Base-by-base conservation (phyloP, 30 jellyfish, hydroid and myxozoan species). In the Catostylus mosaicus region DNA sequence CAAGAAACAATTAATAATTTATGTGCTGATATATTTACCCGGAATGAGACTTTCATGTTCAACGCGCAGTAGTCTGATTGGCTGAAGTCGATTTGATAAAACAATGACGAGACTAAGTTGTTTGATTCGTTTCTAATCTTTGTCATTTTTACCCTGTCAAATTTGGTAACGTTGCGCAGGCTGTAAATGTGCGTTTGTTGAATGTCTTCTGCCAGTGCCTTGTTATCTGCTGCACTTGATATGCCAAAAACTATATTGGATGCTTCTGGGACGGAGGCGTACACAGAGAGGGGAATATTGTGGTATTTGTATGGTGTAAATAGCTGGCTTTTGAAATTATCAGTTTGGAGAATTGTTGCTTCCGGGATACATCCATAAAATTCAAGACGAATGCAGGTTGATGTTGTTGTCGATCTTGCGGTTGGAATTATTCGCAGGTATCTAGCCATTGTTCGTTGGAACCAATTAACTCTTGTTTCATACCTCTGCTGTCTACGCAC, bases 391-490 rank as follows among this genome's bases (percentile, higher is more conserved):
- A 82, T 35, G 27, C 92, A 82, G 57, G 40, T 77, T 24, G 67
- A 11, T 36, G 12, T 22, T 20, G 26, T 2, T 11, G 30, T 64
- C 16, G 80, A 18, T 57, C 85, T 33, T 16, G 38, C 85, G 0
- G 73, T 37, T 22, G 92, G 92, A 1, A 68, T 31, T 30, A 82
- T 40, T 35, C 86, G 72, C 26, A 82, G n/a, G 61, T 47, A 82
- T 46, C 92, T 82, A 19, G 85, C 75, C 26, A 43, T 45, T 27
- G 46, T 54, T 54, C 78, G 23, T 2, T 9, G 24, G 43, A 82
- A 82, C 92, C 92, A 82, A 47, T 79, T 64, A 9, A 79, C 82
- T 43, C 32, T 64, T 19, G 75, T 65, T 34, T 80, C 84, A 6
- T 22, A 30, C 8, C 56, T 68, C 56, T 33, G 37, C 8, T 12